Base-by-base conservation (phyloP, 2,113 vertebrate genomes). In the Monarcha castaneiventris region DNA sequence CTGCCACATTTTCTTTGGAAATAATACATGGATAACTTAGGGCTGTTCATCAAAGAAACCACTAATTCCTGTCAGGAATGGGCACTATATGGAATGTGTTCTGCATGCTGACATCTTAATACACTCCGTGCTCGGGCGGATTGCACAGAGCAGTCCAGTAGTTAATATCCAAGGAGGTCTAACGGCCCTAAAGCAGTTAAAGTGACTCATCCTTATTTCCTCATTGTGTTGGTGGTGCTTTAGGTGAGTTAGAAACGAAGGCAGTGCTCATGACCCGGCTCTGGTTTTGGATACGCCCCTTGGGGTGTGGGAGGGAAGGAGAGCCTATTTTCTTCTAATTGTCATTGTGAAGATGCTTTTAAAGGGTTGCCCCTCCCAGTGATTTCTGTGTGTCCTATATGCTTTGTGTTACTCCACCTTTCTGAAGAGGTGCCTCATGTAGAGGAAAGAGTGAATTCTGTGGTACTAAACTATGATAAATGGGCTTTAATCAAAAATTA, bases 261-360 rank as follows among this genome's bases (percentile, higher is more conserved):
- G 35, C 44, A 11, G 7, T 9, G 35, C 84, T 78, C 2, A 0
- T 66, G 33, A 73, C 54, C 63, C 16, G 13, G 46, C 51, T 18
- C 49, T 67, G 49, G 5, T 8, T 89, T 81, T 64, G 78, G 81
- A 15, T 54, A 7, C 29, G 3, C 20, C 26, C 48, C 62, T 56
- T 22, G 35, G n/a, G 20, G 11, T 32, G 33, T 9, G 27, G 48
- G 56, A 52, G 27, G 44, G 41, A 44, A 76, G 49, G 39, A 35
- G 9, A 52, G 3, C 0, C 0, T 39, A 0, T 64, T 81, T 81
- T 62, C 39, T 67, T n/a, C 39, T 54, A 41, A 21, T 56, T 23
- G 39, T 51, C 25, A 15, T 18, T 71, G 43, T 74, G 33, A 58
- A 58, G 25, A 32, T 76, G 14, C 54, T 91, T 82, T 71, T 21